A percentile compares a stretch with the other conserved stretches of the same genome.
These are phyloP conservation scores for Bilobella aurantiaca DNA, from an alignment of 1,140 invertebrate genomes.

Conservation along the genomic window DNA sequence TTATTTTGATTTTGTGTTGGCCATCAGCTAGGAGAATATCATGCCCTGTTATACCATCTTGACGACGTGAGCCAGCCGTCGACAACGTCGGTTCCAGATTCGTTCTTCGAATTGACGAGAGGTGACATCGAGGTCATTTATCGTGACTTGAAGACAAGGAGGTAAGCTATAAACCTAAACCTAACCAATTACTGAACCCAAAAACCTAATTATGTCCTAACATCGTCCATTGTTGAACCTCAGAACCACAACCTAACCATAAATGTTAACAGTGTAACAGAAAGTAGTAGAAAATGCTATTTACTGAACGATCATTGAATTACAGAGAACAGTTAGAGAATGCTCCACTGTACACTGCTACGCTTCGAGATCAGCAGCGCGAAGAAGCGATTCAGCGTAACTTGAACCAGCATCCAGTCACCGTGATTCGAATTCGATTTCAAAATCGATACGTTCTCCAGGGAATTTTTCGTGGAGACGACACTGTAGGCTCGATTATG, in stretches of 20 bases:
- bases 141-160: conserved; percentile 53
- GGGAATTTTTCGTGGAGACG: conserved; percentile 59
- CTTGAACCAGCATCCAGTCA: conserved; percentile 56
- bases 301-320: too few species aligned
- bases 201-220: too few species aligned
- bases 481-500: conserved; percentile 54
- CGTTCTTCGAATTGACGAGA: conserved; percentile 70
- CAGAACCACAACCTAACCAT: too few species aligned
- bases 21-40: conserved; percentile 56
- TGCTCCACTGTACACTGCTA: conserved; percentile 54
- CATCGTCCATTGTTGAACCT: too few species aligned
- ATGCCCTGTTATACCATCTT: conserved; percentile 57
- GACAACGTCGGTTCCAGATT: conserved; percentile 56
- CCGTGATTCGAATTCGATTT: conserved; percentile 67
- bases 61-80: conserved; percentile 38
- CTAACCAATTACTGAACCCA: too few species aligned
- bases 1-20: too few species aligned
- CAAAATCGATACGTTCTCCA: conserved; percentile 68
- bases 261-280: too few species aligned
- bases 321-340: conserved; percentile 47
- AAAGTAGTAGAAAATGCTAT: too few species aligned
- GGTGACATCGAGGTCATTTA: conserved; percentile 62
- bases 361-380: conserved; percentile 50
- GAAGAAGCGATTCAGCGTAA: conserved; percentile 49
- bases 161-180: too few species aligned